Percentiles rank a stretch among this genome's conserved stretches.
Evolutionary conservation across 2,797 vertebrate genomes (phyloP).

Genomic region (Semotilus atromaculatus): DNA sequence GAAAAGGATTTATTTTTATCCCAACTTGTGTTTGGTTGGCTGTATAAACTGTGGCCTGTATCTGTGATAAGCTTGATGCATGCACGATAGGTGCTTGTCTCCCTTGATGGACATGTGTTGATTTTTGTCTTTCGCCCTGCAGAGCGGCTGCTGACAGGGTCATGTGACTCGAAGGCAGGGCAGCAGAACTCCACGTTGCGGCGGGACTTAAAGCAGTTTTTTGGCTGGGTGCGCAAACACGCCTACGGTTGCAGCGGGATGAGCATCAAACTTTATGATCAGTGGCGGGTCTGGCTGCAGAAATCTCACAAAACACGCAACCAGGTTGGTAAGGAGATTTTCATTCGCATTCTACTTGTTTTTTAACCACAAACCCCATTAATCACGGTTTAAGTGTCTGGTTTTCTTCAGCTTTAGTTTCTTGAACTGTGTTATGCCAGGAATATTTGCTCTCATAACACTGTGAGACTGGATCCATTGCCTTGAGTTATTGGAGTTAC

Average conservation of each 20-base stretch:
- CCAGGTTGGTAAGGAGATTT: slow-evolving; percentile 88
- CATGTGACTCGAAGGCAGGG: slow-evolving; percentile 80
- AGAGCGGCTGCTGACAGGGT: slow-evolving; percentile 82
- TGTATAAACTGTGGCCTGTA: slow-evolving; percentile 36
- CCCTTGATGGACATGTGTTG: background rate
- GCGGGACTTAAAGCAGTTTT: slow-evolving; percentile 96
- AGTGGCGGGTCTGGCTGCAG: slow-evolving; percentile 98
- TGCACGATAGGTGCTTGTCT: background rate
- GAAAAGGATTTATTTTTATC: slow-evolving; percentile 59
- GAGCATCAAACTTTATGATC: slow-evolving; percentile 98
- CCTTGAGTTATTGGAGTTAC: slow-evolving; percentile 34
- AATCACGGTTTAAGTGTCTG: slow-evolving; percentile 29
- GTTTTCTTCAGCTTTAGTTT: slow-evolving; percentile 34
- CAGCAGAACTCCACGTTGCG: slow-evolving; percentile 89
- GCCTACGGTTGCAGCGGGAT: slow-evolving; percentile 95
- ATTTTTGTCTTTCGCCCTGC: slow-evolving; percentile 28
- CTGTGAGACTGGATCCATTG: background rate
- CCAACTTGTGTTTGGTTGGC: slow-evolving; percentile 42
- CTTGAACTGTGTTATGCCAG: slow-evolving; percentile 18
- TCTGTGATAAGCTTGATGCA: slow-evolving; percentile 22
- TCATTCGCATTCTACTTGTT: background rate
- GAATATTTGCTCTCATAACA: slow-evolving; percentile 47
- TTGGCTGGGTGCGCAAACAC: slow-evolving; percentile 97
- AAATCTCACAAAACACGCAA: slow-evolving; percentile 98
- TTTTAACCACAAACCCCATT: background rate